Base-by-base conservation (phyloP, 2,113 vertebrate species). In the Otolemur garnettii region DNA sequence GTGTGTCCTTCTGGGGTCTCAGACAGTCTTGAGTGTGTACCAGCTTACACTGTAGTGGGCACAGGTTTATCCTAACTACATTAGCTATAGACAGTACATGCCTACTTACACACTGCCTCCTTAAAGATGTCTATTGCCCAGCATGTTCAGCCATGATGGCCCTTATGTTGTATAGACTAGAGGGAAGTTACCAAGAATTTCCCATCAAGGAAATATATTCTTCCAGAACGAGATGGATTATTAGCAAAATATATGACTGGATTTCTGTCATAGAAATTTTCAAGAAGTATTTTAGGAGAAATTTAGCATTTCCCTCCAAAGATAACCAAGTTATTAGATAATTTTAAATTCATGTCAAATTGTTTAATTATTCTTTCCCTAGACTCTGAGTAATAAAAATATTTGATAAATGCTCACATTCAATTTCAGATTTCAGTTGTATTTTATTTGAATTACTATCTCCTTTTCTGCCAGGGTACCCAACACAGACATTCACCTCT, bases 341-440 rank as follows among this genome's bases (percentile, higher is more conserved):
- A 96, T 89, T 95, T 80, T 91, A 74, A 86, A 81, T 91, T 86
- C 35, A 35, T 89, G 78, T 82, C 35, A 86, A 78, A 53, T 86
- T 82, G 60, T 78, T 87, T 96, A 74, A 53, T 72, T n/a, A 42
- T 81, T 17, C 38, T 92, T 83, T 94, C 64, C n/a, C 0, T 78
- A 53, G 82, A 68, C 15, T 77, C 78, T 62, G 8, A 26, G 8
- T 82, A 33, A 3, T 81, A 45, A 71, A 75, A 77, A 53, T 42
- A 53, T 69, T 83, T 66, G 53, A 35, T 75, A 18, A 33, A 11
- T 87, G 26, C 28, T 87, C 24, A 66, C 38, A 75, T 57, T 50
- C 18, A 74, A 2, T 60, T 75, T 94, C 66, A 69, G 5, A 42
- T 62, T 42, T 66, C 22, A 4, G 2, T 66, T 59, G 13, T 71